Base-by-base conservation (phyloP, 1,140 invertebrate species). In the Trichoplusia ni region DNA sequence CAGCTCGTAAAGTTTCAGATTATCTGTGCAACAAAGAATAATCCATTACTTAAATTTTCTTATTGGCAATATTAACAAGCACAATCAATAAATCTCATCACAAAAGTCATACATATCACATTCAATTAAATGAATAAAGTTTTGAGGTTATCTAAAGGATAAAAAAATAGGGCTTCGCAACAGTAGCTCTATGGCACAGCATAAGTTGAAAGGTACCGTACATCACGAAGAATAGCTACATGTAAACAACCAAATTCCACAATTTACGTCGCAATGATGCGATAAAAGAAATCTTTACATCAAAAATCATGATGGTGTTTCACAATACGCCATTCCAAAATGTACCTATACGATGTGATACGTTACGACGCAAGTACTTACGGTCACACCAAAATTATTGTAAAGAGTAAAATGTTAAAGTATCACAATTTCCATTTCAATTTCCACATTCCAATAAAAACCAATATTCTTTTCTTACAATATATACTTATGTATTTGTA, bases 111-210 rank as follows among this genome's bases (percentile, higher is more conserved):
- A 42, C 21, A 9, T 42, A 11, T 59, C 13, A 38, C 6, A 47
- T 25, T 16, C 6, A 14, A 42, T 27, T 59, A 29, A 8, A 42
- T 29, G 6, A 35, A 19, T 21, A 35, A 11, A 23, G 31, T 78
- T 86, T 87, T 89, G 84, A 87, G 86, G 86, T 89, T 87, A 89
- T 75, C 71, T 76, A 75, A 88, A 88, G 81, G 81, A 81, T 82
- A 13, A 18, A 16, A 42, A 58, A 58, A 49, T 18, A 51, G 21
- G 29, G 37, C 14, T 58, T 29, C 31, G 16, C 38, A 44, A 29
- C 37, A 21, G n/a, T 27, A n/a, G 42, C 42, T 9, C 19, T 51
- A 35, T 11, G 25, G n/a, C 42, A 37, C 37, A 58, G 21, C 54
- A 40, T 58, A 44, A 25, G 18, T 42, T n/a, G n/a, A n/a, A n/a